A percentile compares a stretch with the other conserved stretches of the same genome.
These are phyloP conservation scores for Leuciscus waleckii DNA, from an alignment of 2,797 vertebrate genomes.

Conservation along the genomic window DNA sequence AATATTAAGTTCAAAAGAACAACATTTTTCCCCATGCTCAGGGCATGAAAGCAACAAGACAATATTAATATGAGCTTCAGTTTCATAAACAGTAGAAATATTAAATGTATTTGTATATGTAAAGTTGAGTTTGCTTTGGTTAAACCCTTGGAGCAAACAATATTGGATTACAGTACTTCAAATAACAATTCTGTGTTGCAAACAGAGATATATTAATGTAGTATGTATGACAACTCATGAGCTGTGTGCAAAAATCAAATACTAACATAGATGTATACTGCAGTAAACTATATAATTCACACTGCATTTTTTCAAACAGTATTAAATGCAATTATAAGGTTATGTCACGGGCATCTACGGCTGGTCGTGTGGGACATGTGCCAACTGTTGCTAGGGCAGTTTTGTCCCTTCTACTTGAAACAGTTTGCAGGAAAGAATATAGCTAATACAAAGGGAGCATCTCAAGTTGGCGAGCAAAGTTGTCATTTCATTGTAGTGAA, in stretches of 20 bases:
- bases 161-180: not conserved
- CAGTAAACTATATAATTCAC: not conserved
- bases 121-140: not conserved
- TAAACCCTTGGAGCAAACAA: not conserved
- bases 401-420: not conserved
- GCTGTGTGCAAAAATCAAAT: not conserved
- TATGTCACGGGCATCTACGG: not conserved
- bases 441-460: too few species aligned
- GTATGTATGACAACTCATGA: not conserved
- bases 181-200: not conserved
- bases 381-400: not conserved
- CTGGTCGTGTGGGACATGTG: not conserved
- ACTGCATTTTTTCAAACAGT: not conserved
- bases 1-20: not conserved
- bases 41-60: not conserved
- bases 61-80: not conserved
- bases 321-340: not conserved
- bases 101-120: not conserved
- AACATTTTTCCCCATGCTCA: not conserved
- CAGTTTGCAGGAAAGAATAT: not conserved
- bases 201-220: not conserved
- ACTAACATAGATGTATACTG: not conserved
- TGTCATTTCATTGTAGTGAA: not conserved
- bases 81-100: constrained; percentile 12
- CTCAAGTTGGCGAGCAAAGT: not conserved